These are phyloP conservation scores for Forficula auricularia DNA, from an alignment of 1,140 invertebrate genomes.

Conservation along the genomic window DNA sequence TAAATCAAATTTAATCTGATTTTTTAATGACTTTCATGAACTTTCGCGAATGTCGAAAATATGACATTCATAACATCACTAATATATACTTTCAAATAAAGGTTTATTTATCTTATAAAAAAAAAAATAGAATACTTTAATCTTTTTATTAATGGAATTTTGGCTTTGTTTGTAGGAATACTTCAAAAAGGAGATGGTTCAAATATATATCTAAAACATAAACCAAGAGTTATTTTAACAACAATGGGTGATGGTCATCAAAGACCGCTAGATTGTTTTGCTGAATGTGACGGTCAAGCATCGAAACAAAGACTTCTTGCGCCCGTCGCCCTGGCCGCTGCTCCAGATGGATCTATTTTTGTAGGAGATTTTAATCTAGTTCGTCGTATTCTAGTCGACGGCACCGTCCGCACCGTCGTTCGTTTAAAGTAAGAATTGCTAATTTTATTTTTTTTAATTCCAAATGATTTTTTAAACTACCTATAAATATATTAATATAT, in stretches of 20 bases:
- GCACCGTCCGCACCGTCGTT: constrained; percentile 71
- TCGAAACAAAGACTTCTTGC: constrained; percentile 67
- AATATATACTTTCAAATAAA: no score
- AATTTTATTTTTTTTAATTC: constrained; percentile 5
- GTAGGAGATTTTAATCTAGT: constrained; percentile 94
- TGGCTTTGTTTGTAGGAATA: constrained; percentile 43
- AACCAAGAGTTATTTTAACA: constrained; percentile 77
- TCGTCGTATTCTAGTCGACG: constrained; percentile 71
- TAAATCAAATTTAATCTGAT: no score
- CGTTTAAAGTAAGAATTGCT: constrained; percentile 58
- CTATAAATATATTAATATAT: constrained; percentile 14
- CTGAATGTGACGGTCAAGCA: constrained; percentile 66
- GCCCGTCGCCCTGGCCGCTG: constrained; percentile 76
- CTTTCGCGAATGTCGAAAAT: no score
- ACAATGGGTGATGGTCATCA: constrained; percentile 85
- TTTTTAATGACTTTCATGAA: no score
- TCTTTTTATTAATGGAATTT: constrained; percentile 6
- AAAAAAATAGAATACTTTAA: constrained; percentile 4
- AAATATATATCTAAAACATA: constrained; percentile 88
- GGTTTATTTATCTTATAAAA: no score
- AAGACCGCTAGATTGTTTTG: constrained; percentile 56
- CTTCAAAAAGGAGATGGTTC: constrained; percentile 93
- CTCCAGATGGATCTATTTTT: constrained; percentile 83
- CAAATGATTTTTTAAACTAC: constrained; percentile 5
- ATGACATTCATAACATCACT: no score